These are phyloP conservation scores for Barypeithes pellucidus DNA, from an alignment of 2,888 invertebrate genomes.

Conservation along the genomic window DNA sequence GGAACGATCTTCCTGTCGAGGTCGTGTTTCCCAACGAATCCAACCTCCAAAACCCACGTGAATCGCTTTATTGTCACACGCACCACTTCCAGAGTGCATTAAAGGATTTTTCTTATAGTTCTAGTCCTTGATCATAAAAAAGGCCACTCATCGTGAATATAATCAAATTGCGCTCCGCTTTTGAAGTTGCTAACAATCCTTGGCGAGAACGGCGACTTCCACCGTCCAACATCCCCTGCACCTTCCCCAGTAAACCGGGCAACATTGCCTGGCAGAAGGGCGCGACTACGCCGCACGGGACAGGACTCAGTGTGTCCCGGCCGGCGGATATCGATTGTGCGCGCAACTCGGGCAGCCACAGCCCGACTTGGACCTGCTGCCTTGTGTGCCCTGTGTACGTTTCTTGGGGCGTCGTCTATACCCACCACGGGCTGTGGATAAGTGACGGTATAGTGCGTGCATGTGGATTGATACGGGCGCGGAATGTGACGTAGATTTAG, in stretches of 20 bases:
- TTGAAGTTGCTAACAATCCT: too few species aligned
- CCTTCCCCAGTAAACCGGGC: not conserved
- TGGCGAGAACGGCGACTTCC: not conserved
- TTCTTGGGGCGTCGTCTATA: conserved; percentile 45
- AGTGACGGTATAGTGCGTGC: conserved; percentile 29
- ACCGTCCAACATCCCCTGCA: not conserved
- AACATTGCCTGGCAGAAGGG: conserved; percentile 28
- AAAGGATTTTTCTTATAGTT: too few species aligned
- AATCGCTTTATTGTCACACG: too few species aligned
- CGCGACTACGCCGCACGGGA: conserved; percentile 47
- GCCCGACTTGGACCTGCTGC: conserved; percentile 49
- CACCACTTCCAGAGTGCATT: too few species aligned
- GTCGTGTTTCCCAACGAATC: too few species aligned
- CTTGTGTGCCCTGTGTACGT: conserved; percentile 39
- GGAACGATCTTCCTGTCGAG: too few species aligned
- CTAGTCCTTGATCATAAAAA: too few species aligned
- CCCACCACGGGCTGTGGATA: conserved; percentile 28
- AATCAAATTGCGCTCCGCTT: too few species aligned
- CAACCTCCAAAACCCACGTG: too few species aligned
- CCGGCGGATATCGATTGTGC: conserved; percentile 50
- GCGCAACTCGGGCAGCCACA: conserved; percentile 50
- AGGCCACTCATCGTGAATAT: too few species aligned
- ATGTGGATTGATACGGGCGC: conserved; percentile 6
- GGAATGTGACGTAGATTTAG: conserved; percentile 22
- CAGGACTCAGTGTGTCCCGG: conserved; percentile 44